phyloP scores from a whole-genome alignment of 2,113 vertebrate genomes.

The Electrona antarctica region DNA sequence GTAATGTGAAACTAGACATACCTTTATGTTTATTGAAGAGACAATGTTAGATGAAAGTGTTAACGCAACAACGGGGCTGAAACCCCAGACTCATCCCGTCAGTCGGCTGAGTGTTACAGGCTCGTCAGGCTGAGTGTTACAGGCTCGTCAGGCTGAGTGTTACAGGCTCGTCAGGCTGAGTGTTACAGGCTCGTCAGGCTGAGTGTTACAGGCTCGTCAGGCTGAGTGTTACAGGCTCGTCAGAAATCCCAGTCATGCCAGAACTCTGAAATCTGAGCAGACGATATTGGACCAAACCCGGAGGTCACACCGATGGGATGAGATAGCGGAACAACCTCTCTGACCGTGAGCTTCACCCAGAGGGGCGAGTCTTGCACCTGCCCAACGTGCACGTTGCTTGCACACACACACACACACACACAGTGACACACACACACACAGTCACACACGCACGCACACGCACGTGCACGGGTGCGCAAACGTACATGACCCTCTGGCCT shows the following conservation, averaged over 20 bases:
- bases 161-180: slow-evolving; percentile 40
- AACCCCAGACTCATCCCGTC: slow-evolving; percentile 58
- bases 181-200: slow-evolving; percentile 41
- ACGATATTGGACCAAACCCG: slow-evolving; percentile 61
- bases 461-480: background rate
- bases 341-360: slow-evolving; percentile 60
- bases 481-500: slow-evolving; percentile 15
- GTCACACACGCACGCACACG: background rate
- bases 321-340: slow-evolving; percentile 50
- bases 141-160: slow-evolving; percentile 27
- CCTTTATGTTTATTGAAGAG: slow-evolving; percentile 17
- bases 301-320: slow-evolving; percentile 55
- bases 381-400: slow-evolving; percentile 25
- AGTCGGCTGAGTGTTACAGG: slow-evolving; percentile 35
- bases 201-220: slow-evolving; percentile 39
- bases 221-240: slow-evolving; percentile 32
- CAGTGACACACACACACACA: background rate
- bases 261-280: slow-evolving; percentile 53
- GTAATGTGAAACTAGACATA: slow-evolving; percentile 31
- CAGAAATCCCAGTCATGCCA: slow-evolving; percentile 54
- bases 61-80: slow-evolving; percentile 49
- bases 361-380: slow-evolving; percentile 68
- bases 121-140: no score
- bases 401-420: slow-evolving; percentile 6
- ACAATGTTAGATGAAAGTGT: slow-evolving; percentile 27